phyloP scores from a whole-genome alignment of 2,113 vertebrate species.

The Labrus mixtus region DNA sequence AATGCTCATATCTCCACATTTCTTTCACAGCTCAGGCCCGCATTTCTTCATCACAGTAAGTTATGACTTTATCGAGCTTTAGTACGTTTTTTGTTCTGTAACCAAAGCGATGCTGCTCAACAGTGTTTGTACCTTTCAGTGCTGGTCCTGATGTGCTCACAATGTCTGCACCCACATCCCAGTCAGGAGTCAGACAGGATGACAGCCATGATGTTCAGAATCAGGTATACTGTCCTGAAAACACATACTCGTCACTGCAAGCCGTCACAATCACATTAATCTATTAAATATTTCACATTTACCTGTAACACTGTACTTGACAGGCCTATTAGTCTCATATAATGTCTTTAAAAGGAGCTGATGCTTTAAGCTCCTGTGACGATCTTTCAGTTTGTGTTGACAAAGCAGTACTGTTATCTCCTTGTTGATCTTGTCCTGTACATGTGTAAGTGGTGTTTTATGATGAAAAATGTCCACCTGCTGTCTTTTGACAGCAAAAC shows the following conservation, averaged over 20 bases:
- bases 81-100: neutral
- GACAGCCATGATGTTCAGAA: constrained; percentile 8
- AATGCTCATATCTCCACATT: neutral
- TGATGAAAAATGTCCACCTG: too few species aligned
- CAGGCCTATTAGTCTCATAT: too few species aligned
- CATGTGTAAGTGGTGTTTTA: too few species aligned
- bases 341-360: too few species aligned
- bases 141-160: constrained; percentile 33
- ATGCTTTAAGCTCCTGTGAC: too few species aligned
- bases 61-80: neutral
- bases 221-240: constrained; percentile 39
- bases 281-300: too few species aligned
- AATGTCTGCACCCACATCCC: constrained; percentile 10
- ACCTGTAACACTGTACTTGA: too few species aligned
- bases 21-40: constrained; percentile 36
- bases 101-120: neutral
- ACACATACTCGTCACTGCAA: neutral
- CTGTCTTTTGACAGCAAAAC: too few species aligned
- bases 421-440: too few species aligned
- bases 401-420: too few species aligned
- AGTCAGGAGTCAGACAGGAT: neutral
- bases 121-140: neutral
- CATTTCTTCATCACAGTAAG: constrained; percentile 53
- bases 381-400: too few species aligned
- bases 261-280: too few species aligned